phyloP scores from a whole-genome alignment of 2,888 invertebrate genomes.

The Tigriopus californicus region DNA sequence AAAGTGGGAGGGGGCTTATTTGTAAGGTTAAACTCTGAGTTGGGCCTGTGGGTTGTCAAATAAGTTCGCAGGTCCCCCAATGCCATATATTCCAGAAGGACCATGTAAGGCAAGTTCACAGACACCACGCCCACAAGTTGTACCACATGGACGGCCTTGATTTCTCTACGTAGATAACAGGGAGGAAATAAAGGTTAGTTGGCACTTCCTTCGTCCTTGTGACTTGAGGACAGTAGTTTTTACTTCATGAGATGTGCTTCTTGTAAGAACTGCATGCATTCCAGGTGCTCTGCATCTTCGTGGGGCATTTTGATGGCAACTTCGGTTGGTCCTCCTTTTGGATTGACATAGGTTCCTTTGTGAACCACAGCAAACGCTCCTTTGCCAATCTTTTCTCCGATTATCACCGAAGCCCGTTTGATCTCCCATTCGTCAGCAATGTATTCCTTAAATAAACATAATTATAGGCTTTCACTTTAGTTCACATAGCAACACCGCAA shows the following conservation, averaged over 20 bases:
- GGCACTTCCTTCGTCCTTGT: no score
- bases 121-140: conserved; percentile 85
- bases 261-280: conserved; percentile 69
- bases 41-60: conserved; percentile 59
- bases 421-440: conserved; percentile 79
- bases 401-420: conserved; percentile 51
- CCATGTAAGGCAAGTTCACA: conserved; percentile 32
- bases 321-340: neutral
- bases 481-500: no score
- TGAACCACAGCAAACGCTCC: conserved; percentile 62
- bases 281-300: conserved; percentile 61
- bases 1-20: conserved; percentile 44
- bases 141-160: conserved; percentile 79
- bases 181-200: neutral
- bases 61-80: conserved; percentile 81
- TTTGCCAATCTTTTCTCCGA: conserved; percentile 57
- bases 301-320: conserved; percentile 75
- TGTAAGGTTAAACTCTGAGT: conserved; percentile 26
- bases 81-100: conserved; percentile 95
- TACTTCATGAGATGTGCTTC: conserved; percentile 90
- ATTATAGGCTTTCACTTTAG: no score
- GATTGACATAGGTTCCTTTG: conserved; percentile 43
- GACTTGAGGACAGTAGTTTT: conserved; percentile 16
- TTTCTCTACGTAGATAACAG: conserved; percentile 39
- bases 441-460: no score